phyloP scores from a whole-genome alignment of 2,113 vertebrate genomes.

The Scomber scombrus region DNA sequence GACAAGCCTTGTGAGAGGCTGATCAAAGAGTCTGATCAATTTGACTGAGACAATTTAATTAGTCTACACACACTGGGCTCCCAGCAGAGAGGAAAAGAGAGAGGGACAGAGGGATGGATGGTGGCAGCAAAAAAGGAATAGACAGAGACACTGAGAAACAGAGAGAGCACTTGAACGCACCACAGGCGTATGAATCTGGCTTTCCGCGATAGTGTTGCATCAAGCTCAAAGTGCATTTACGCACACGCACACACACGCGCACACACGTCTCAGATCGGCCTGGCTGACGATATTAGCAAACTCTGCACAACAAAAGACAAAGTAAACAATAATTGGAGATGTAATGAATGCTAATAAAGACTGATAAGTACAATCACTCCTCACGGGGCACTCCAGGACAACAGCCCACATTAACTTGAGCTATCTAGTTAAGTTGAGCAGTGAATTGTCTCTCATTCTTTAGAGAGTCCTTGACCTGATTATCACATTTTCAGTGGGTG shows the following conservation, averaged over 20 bases:
- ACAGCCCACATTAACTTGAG: slow-evolving; percentile 37
- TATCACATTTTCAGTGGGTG: slow-evolving; percentile 56
- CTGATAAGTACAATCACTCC: slow-evolving; percentile 50
- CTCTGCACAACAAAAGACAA: not conserved
- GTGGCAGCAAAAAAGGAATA: not conserved
- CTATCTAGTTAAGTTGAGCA: slow-evolving; percentile 49
- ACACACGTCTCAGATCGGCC: not conserved
- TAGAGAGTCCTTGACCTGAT: slow-evolving; percentile 62
- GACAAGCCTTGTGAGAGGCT: not conserved
- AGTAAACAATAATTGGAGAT: slow-evolving; percentile 51
- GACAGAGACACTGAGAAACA: not conserved
- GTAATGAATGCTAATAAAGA: slow-evolving; percentile 54
- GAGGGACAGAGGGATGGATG: not conserved
- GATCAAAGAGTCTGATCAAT: slow-evolving; percentile 42
- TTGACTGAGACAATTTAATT: slow-evolving; percentile 36
- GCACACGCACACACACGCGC: not conserved
- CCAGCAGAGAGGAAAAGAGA: not conserved
- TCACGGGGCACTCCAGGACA: slow-evolving; percentile 17
- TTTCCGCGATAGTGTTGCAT: slow-evolving; percentile 3
- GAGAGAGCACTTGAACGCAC: slow-evolving; percentile 16
- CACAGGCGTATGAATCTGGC: slow-evolving; percentile 17
- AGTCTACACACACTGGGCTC: slow-evolving; percentile 15
- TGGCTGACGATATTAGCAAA: not conserved
- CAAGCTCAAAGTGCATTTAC: not conserved
- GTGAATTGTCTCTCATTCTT: slow-evolving; percentile 47